phyloP scores from a whole-genome alignment of 2,797 vertebrate species.

The Paramormyrops hopkinsi region DNA sequence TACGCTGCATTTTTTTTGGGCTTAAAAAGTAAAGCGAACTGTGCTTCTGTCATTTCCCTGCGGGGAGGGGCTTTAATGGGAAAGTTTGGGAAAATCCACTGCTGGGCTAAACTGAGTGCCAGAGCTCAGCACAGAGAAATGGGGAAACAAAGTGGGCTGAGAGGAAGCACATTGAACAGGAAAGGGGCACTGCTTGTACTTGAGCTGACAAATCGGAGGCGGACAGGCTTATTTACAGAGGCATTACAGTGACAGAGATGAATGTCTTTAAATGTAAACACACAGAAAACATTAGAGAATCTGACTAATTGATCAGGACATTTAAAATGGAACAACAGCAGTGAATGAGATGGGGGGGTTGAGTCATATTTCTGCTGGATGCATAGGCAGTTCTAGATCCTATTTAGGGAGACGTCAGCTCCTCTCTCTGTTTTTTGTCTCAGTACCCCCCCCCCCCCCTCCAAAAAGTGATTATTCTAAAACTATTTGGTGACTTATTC shows the following conservation, averaged over 20 bases:
- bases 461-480: neutral
- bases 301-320: slow-evolving; percentile 26
- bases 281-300: neutral
- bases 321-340: slow-evolving; percentile 50
- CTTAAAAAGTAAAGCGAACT: slow-evolving; percentile 43
- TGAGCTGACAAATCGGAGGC: neutral
- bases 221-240: neutral
- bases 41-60: neutral
- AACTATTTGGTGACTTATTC: neutral
- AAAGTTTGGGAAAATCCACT: neutral
- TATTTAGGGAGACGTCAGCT: neutral
- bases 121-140: neutral
- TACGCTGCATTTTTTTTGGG: slow-evolving; percentile 31
- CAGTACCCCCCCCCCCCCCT: too few relatives aligned
- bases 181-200: neutral
- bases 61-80: neutral
- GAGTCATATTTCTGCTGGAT: neutral
- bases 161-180: neutral
- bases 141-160: neutral
- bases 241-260: neutral
- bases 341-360: slow-evolving; percentile 41
- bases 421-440: neutral
- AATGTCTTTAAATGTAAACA: neutral
- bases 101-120: neutral
- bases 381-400: neutral